These are phyloP conservation scores for Melinaea marsaeus DNA, from an alignment of 2,888 invertebrate genomes.

Conservation along the genomic window DNA sequence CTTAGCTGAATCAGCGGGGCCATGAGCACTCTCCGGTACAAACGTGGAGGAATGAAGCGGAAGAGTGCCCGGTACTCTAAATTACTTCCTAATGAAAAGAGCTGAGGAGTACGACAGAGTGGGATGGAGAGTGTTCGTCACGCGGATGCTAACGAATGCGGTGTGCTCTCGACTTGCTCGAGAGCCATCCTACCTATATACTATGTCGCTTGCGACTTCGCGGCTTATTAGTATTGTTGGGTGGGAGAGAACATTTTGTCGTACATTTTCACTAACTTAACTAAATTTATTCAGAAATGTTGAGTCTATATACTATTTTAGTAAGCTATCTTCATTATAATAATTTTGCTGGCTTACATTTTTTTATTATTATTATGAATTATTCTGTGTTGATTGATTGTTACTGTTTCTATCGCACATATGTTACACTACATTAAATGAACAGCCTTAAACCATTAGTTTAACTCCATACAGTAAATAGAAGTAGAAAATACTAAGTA, in stretches of 20 bases:
- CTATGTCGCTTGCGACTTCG: constrained; percentile 33
- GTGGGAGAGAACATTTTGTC: constrained; percentile 26
- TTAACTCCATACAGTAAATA: not conserved
- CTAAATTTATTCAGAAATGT: not conserved
- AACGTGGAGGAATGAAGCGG: constrained; percentile 74
- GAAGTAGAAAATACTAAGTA: constrained; percentile 24
- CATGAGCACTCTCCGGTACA: constrained; percentile 64
- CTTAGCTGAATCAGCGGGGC: constrained; percentile 71
- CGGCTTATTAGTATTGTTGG: constrained; percentile 39
- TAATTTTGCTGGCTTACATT: not conserved
- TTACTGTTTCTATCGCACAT: no score
- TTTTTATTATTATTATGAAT: not conserved
- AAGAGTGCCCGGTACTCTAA: constrained; percentile 73
- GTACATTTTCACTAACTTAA: constrained; percentile 20
- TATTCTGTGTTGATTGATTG: not conserved
- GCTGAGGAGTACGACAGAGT: constrained; percentile 66
- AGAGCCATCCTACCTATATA: constrained; percentile 44
- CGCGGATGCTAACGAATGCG: constrained; percentile 74
- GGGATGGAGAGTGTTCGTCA: constrained; percentile 58
- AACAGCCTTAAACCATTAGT: not conserved
- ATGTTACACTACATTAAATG: not conserved
- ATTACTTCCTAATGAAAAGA: constrained; percentile 79
- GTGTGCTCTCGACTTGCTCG: constrained; percentile 58
- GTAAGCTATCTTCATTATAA: not conserved
- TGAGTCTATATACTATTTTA: not conserved